Evolutionary conservation across 2,888 invertebrate species (phyloP).

Genomic region (Sycophila texana): DNA sequence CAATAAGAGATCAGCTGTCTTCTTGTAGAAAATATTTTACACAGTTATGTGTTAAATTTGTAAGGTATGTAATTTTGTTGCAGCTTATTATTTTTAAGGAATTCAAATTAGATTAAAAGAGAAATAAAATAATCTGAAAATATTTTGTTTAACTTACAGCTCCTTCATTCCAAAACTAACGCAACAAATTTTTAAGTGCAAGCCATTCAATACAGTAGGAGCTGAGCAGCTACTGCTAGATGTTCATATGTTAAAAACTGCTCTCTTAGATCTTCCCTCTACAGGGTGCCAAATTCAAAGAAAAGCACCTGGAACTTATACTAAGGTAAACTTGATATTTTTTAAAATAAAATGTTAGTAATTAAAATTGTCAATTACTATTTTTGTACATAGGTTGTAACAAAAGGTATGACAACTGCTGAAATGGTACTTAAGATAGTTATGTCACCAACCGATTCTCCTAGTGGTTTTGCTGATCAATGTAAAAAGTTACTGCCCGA

Average conservation of each 20-base stretch:
- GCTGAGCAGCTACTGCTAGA: conserved; percentile 96
- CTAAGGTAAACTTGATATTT: conserved; percentile 78
- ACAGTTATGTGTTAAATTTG: conserved; percentile 97
- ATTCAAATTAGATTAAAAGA: conserved; percentile 12
- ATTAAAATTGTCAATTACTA: conserved; percentile 7
- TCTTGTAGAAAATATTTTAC: conserved; percentile 98
- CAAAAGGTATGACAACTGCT: conserved; percentile 95
- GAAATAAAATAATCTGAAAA: conserved; percentile 19
- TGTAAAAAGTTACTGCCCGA: conserved; percentile 94
- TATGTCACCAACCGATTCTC: conserved; percentile 92
- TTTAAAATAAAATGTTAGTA: conserved; percentile 7
- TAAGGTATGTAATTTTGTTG: conserved; percentile 78
- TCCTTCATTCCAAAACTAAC: conserved; percentile 97
- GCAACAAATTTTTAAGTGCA: conserved; percentile 92
- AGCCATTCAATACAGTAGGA: conserved; percentile 87
- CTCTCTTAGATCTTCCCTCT: conserved; percentile 94
- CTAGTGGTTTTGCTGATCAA: conserved; percentile 90
- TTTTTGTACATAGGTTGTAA: conserved; percentile 79
- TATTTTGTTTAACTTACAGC: conserved; percentile 73
- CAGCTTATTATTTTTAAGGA: background rate
- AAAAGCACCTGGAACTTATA: conserved; percentile 92
- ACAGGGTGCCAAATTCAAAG: conserved; percentile 91
- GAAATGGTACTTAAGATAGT: conserved; percentile 99
- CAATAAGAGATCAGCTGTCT: conserved; percentile 91
- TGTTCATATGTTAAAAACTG: conserved; percentile 95